phyloP scores from a whole-genome alignment of 2,113 vertebrate genomes.

The Sterrhoptilus dennistouni region DNA sequence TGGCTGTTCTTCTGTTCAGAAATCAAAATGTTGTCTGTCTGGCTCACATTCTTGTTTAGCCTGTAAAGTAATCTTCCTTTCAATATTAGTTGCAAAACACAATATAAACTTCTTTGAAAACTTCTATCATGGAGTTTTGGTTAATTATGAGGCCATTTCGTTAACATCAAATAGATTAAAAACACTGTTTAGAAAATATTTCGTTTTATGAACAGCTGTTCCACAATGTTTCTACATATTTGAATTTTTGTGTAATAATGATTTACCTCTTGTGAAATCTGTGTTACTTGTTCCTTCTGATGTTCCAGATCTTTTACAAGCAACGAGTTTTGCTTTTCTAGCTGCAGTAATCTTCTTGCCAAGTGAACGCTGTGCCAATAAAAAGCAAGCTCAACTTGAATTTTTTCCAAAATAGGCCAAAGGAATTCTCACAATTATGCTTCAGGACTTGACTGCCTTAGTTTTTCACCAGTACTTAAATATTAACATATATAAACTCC shows the following conservation, averaged over 20 bases:
- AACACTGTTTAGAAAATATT: conserved; percentile 52
- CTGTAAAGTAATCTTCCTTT: conserved; percentile 60
- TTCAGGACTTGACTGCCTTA: not conserved
- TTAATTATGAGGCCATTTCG: conserved; percentile 42
- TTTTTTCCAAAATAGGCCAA: conserved; percentile 43
- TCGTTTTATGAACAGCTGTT: conserved; percentile 39
- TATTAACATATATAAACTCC: conserved; percentile 12
- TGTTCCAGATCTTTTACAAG: conserved; percentile 89
- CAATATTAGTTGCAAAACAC: conserved; percentile 61
- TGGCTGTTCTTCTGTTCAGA: conserved; percentile 47
- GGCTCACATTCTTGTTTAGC: conserved; percentile 60
- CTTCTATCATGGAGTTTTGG: conserved; percentile 7
- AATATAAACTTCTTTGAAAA: conserved; percentile 50
- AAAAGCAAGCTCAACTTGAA: conserved; percentile 46
- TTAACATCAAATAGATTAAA: conserved; percentile 32
- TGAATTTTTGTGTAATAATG: conserved; percentile 30
- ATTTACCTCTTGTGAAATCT: conserved; percentile 90
- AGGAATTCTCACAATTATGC: not conserved
- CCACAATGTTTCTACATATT: not conserved
- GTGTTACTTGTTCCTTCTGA: conserved; percentile 79
- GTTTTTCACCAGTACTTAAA: conserved; percentile 23
- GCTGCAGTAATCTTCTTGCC: conserved; percentile 92
- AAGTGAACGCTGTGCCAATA: conserved; percentile 88
- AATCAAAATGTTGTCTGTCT: conserved; percentile 54
- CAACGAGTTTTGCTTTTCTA: conserved; percentile 91